phyloP scores from a whole-genome alignment of 2,888 invertebrate genomes.

The Cataglyphis livida region DNA sequence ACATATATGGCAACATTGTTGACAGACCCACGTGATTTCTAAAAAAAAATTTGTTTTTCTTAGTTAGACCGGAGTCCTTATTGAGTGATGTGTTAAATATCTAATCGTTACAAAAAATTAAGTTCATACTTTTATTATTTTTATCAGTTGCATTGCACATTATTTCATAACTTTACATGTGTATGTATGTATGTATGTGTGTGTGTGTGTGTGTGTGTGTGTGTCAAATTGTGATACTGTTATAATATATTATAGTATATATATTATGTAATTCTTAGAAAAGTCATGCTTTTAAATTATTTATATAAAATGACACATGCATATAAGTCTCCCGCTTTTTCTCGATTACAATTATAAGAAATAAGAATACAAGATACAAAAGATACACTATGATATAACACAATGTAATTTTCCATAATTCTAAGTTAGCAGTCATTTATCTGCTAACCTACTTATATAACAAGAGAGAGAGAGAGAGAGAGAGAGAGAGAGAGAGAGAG shows the following conservation, averaged over 20 bases:
- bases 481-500: neutral
- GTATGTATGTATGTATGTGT: neutral
- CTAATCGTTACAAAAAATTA: neutral
- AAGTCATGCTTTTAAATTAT: constrained; percentile 29
- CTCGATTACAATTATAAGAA: neutral
- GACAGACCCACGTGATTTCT: no score
- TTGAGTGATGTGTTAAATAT: neutral
- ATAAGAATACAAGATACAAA: constrained; percentile 24
- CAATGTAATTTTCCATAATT: constrained; percentile 22
- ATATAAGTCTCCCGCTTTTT: constrained; percentile 20
- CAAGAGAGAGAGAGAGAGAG: neutral
- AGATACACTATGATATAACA: constrained; percentile 6
- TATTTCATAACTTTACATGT: constrained; percentile 1
- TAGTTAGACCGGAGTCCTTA: no score
- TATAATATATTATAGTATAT: neutral
- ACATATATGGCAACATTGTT: no score
- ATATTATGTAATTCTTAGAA: constrained; percentile 2
- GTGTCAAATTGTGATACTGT: constrained; percentile 10
- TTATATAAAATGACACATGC: constrained; percentile 13
- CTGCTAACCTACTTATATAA: constrained; percentile 33
- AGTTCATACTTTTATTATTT: neutral
- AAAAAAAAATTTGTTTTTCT: no score
- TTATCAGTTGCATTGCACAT: neutral
- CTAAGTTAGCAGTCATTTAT: constrained; percentile 32
- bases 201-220: neutral